phyloP scores from a whole-genome alignment of 2,888 invertebrate species.

The Andricus curvator region DNA sequence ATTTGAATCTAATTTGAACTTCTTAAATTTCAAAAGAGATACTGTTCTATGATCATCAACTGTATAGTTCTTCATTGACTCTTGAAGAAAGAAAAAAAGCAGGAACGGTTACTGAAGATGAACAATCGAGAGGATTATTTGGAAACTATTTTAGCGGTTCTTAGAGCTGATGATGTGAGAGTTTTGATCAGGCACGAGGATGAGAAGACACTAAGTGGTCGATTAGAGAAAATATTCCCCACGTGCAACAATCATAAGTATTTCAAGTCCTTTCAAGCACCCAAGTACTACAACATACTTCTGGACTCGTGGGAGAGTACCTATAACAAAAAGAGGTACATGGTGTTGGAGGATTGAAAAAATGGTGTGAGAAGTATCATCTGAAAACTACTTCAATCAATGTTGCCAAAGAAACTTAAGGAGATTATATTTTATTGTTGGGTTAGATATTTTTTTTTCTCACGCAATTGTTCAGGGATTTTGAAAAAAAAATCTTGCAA shows the following conservation, averaged over 20 bases:
- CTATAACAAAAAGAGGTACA: slow-evolving; percentile 83
- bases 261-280: slow-evolving; percentile 84
- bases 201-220: slow-evolving; percentile 85
- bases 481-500: no score
- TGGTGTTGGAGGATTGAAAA: slow-evolving; percentile 68
- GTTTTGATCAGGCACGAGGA: slow-evolving; percentile 93
- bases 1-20: no score
- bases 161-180: slow-evolving; percentile 93
- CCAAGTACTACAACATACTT: slow-evolving; percentile 91
- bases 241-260: slow-evolving; percentile 87
- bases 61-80: slow-evolving; percentile 51
- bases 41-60: no score
- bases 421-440: no score
- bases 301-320: slow-evolving; percentile 95
- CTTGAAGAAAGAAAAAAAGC: slow-evolving; percentile 68
- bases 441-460: no score
- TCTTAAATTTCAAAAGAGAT: no score
- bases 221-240: slow-evolving; percentile 93
- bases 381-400: slow-evolving; percentile 59
- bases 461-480: no score
- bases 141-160: slow-evolving; percentile 86
- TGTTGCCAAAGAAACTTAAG: neutral
- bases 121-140: slow-evolving; percentile 80
- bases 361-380: slow-evolving; percentile 77
- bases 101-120: slow-evolving; percentile 47